These are phyloP conservation scores for Diachrysia chrysitis DNA, from an alignment of 2,888 invertebrate genomes.

Conservation along the genomic window DNA sequence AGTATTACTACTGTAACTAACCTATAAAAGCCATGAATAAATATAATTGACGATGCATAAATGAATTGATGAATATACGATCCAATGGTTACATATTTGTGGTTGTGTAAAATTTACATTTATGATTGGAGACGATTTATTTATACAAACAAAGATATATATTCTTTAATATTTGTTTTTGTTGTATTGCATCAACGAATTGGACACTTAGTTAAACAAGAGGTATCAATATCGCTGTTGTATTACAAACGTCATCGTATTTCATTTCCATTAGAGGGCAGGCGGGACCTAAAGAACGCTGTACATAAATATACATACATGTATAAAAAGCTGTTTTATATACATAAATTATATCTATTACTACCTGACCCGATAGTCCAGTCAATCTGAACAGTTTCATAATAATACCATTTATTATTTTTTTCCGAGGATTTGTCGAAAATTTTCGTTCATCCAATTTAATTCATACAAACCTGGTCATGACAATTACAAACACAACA, in stretches of 20 bases:
- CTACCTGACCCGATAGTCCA: no score
- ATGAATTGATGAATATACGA: slow-evolving; percentile 52
- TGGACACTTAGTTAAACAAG: slow-evolving; percentile 20
- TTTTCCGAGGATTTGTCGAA: no score
- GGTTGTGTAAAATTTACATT: slow-evolving; percentile 59
- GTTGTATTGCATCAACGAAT: slow-evolving; percentile 26
- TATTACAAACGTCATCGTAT: neutral
- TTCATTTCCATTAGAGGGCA: neutral
- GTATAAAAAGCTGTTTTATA: no score
- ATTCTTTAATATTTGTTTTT: slow-evolving; percentile 21
- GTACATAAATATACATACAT: neutral
- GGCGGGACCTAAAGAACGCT: neutral
- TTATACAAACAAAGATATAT: slow-evolving; percentile 27
- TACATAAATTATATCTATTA: no score
- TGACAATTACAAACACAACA: no score
- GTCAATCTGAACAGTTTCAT: no score
- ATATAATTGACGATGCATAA: slow-evolving; percentile 40
- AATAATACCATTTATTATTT: no score
- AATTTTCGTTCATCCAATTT: no score
- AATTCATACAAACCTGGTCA: no score
- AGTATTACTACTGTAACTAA: slow-evolving; percentile 14
- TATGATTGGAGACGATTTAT: slow-evolving; percentile 58
- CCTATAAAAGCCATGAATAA: slow-evolving; percentile 38
- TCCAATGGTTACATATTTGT: slow-evolving; percentile 49
- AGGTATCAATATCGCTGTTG: neutral